These are phyloP conservation scores for Tachina fera DNA, from an alignment of 2,888 invertebrate species.

Conservation along the genomic window DNA sequence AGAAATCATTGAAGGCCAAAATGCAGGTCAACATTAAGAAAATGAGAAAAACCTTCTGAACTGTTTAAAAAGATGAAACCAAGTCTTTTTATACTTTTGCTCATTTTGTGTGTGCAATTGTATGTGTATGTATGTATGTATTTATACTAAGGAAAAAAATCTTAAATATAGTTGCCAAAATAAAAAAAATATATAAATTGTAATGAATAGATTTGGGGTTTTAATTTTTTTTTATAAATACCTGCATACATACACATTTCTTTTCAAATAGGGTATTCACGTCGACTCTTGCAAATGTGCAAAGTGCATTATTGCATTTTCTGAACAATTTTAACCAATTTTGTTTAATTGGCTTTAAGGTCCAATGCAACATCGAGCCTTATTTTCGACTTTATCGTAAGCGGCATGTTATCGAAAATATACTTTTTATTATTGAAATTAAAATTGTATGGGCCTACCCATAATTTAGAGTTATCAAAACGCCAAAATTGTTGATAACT, in stretches of 20 bases:
- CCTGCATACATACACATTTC: neutral
- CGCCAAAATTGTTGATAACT: too few relatives aligned
- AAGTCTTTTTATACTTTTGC: slow-evolving; percentile 19
- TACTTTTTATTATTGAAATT: too few relatives aligned
- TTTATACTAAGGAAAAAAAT: slow-evolving; percentile 6
- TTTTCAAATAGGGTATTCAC: too few relatives aligned
- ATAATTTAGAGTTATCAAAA: too few relatives aligned
- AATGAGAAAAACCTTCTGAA: slow-evolving; percentile 62
- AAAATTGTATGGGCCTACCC: too few relatives aligned
- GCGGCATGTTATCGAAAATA: too few relatives aligned
- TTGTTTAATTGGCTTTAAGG: too few relatives aligned
- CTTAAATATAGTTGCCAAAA: slow-evolving; percentile 43
- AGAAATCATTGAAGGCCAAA: slow-evolving; percentile 56
- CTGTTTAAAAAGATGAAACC: slow-evolving; percentile 43
- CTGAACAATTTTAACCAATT: too few relatives aligned
- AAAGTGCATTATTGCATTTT: too few relatives aligned
- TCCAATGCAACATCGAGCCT: too few relatives aligned
- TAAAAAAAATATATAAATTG: slow-evolving; percentile 9
- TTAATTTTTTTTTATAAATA: slow-evolving; percentile 18
- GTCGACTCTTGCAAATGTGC: too few relatives aligned
- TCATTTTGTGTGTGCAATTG: neutral
- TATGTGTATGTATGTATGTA: slow-evolving; percentile 12
- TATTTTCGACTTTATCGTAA: too few relatives aligned
- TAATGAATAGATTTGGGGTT: slow-evolving; percentile 33
- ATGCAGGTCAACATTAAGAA: slow-evolving; percentile 64